Conservation (phyloP, 2,797 vertebrate genomes). For the Helarctos malayanus region DNA sequence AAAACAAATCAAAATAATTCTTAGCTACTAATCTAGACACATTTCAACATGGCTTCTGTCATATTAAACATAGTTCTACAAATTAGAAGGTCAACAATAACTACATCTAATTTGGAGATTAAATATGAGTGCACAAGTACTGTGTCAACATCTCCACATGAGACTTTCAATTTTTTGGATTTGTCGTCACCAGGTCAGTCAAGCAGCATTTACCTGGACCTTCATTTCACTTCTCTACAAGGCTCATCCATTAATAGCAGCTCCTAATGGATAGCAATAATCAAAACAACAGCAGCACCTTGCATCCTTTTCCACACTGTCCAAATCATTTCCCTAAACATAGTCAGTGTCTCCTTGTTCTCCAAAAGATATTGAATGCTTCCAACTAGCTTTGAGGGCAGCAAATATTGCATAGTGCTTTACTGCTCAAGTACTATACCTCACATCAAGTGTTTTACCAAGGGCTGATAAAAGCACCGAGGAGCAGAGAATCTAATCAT, state of each 20-base stretch:
- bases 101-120: not conserved
- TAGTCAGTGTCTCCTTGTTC: not conserved
- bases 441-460: not conserved
- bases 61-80: not conserved
- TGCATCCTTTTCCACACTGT: not conserved
- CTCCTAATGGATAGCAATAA: not conserved
- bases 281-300: not conserved
- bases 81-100: not conserved
- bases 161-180: not conserved
- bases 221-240: not conserved
- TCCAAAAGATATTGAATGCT: not conserved
- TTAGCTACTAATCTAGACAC: not conserved
- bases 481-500: not conserved
- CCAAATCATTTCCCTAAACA: not conserved
- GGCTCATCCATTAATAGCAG: not conserved
- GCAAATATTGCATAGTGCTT: too few relatives aligned
- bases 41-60: not conserved
- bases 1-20: constrained; percentile 8
- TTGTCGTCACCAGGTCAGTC: not conserved
- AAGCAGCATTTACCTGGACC: not conserved
- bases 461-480: too few relatives aligned
- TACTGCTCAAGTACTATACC: not conserved
- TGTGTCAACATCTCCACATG: not conserved
- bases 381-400: not conserved
- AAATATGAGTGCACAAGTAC: not conserved